These are phyloP conservation scores for Corydoras sp. DNA, from an alignment of 2,113 vertebrate genomes.

Conservation along the genomic window DNA sequence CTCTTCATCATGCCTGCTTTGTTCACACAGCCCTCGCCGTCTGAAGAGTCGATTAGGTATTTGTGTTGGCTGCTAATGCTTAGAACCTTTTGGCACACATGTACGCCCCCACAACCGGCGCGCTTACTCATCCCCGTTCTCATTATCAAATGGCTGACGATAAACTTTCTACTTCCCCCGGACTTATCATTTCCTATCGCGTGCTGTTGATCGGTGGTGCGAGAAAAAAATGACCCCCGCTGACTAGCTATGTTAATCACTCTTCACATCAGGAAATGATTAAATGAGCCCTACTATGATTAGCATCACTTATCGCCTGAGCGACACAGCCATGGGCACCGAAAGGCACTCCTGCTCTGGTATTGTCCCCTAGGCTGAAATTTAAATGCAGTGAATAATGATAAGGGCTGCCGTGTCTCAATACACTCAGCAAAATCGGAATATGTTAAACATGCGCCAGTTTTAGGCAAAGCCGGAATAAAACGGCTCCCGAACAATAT, in stretches of 20 bases:
- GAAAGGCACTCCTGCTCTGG: constrained; percentile 26
- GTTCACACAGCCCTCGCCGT: neutral
- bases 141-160: constrained; percentile 25
- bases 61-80: constrained; percentile 13
- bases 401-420: constrained; percentile 5
- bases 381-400: constrained; percentile 26
- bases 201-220: constrained; percentile 18
- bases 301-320: constrained; percentile 41
- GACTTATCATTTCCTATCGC: constrained; percentile 22
- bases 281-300: constrained; percentile 56
- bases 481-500: no score
- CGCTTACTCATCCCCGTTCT: constrained; percentile 30
- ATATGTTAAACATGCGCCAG: neutral
- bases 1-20: constrained; percentile 1
- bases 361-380: constrained; percentile 39
- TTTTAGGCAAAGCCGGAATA: no score
- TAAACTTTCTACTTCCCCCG: constrained; percentile 10
- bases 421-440: neutral
- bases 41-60: constrained; percentile 24
- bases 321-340: constrained; percentile 16
- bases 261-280: constrained; percentile 52
- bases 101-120: neutral
- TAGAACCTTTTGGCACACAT: constrained; percentile 17
- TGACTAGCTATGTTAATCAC: constrained; percentile 53
- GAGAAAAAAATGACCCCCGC: constrained; percentile 44